Conservation (phyloP, 2,888 invertebrate genomes). For the Drosophila eohydei region DNA sequence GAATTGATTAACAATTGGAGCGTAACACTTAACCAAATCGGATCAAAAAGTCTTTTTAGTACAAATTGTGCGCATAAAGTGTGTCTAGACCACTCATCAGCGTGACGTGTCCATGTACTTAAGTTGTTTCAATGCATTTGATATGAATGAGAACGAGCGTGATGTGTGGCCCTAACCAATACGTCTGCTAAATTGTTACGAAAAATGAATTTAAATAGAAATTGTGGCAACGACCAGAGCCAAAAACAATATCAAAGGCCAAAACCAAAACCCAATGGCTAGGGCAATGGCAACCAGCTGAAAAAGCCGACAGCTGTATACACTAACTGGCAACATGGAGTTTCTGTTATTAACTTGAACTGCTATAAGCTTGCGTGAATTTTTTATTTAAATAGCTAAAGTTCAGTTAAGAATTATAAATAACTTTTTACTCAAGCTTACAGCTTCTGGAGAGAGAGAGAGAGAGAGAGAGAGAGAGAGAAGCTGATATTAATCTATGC, state of each 20-base stretch:
- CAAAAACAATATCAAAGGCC: conserved; percentile 19
- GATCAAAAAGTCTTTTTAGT: background rate
- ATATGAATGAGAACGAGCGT: background rate
- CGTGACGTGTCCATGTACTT: conserved; percentile 1
- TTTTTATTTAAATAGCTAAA: no score
- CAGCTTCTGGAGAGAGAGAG: no score
- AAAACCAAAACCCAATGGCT: conserved; percentile 10
- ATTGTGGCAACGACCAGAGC: conserved; percentile 21
- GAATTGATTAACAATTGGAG: background rate
- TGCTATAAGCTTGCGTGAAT: background rate
- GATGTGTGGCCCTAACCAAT: conserved; percentile 14
- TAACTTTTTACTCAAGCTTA: no score
- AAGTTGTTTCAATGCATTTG: background rate
- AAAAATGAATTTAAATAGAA: conserved; percentile 63
- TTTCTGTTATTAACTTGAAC: background rate
- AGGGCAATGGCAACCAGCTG: background rate
- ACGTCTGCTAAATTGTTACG: conserved; percentile 55
- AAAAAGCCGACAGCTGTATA: background rate
- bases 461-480: background rate
- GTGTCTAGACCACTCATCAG: background rate
- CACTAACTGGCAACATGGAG: background rate
- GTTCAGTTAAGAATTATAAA: no score
- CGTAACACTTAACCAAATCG: background rate
- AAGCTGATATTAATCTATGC: background rate
- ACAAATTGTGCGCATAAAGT: conserved; percentile 2